Base-by-base conservation (phyloP, 2,888 invertebrate species). In the Seladonia tumulorum region DNA sequence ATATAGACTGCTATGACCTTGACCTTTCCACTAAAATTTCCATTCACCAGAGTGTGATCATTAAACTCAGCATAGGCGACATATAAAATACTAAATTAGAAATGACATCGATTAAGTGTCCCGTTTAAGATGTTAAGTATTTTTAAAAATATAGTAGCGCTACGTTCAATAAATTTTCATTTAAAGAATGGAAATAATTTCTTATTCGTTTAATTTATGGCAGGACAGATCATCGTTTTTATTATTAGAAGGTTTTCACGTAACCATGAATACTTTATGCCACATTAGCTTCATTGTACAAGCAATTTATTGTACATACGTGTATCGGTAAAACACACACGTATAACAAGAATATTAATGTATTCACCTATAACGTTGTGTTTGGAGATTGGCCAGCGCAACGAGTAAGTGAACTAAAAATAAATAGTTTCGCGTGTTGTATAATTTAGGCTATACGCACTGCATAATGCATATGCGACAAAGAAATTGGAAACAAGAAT, bases 381-480 rank as follows among this genome's bases (percentile, higher is more conserved):
- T 73, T 39, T 83, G 78, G 83, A 81, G 60, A 60, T 10, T 45
- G 8, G 85, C 89, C 88, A 89, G 60, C 18, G 25, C 42, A 70
- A 57, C 63, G 16, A 79, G 25, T 66, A 68, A 70, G 45, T 49
- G 47, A 18, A 71, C 85, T 83, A 89, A 85, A 88, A 88, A 89
- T 89, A 89, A 79, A 78, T 70, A 70, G 57, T 74, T 73, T 80
- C 79, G 79, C 81, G 70, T 76, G 81, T 81, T 81, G 70, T 82
- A 72, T 66, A 85, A 86, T 88, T 80, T 60, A 47, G 29, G 47
- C 71, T 57, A n/a, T n/a, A 12, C 12, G 47, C 12, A 10, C 71
- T 60, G 57, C n/a, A 79, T 57, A 82, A 79, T 49, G 70, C 45
- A 73, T 76, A 73, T 57, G 53, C 68, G 71, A 81, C 72, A 75